Evolutionary conservation across 2,888 invertebrate species (phyloP), one percentile per base, ranked within the genome.

Genomic region (Cryptophagus acutangulus): DNA sequence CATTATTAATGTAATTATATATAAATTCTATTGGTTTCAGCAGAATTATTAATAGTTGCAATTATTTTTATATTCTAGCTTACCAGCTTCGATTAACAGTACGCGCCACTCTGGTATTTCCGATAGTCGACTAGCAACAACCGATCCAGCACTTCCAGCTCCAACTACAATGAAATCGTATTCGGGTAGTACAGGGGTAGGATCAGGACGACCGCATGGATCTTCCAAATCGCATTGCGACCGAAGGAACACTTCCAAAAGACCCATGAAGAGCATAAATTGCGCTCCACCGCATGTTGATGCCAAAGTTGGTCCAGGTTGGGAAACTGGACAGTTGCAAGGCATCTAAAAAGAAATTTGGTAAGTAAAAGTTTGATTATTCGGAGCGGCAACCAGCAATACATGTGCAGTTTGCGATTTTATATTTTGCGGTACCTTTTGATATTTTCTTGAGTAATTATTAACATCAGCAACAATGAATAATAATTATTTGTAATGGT

Each of bases 201-300:
- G 72, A 69, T 77, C 70, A 0, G 86, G 82, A 38, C 88, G 74
- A 9, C 86, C 84, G 59, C 89, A 89, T 1, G 89, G 89, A 68
- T 90, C 89, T 59, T 89, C 89, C 50, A 90, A 72, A 65, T 90
- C 89, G 61, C 89, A 90, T 63, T 90, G 89, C 48, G 87, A 87
- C 37, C 88, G 73, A 40, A 89, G 74, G 67, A 90, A 89, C 4
- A 89, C 89, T 63, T 89, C 89, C 30, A 89, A 74, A 2, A 90
- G 76, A 1, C 89, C 88, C 89, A 90, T 90, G 71, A 89, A 90
- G 30, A 89, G 78, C 88, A 89, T 88, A 66, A 84, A 89, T 26
- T 84, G 82, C 38, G 84, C 81, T 15, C 89, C 89, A 6, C 89
- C 88, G 65, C 89, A 90, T 36, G 87, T 85, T 40, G 84, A 77